phyloP scores from a whole-genome alignment of 2,888 invertebrate genomes.

The Scaptomyza parva region DNA sequence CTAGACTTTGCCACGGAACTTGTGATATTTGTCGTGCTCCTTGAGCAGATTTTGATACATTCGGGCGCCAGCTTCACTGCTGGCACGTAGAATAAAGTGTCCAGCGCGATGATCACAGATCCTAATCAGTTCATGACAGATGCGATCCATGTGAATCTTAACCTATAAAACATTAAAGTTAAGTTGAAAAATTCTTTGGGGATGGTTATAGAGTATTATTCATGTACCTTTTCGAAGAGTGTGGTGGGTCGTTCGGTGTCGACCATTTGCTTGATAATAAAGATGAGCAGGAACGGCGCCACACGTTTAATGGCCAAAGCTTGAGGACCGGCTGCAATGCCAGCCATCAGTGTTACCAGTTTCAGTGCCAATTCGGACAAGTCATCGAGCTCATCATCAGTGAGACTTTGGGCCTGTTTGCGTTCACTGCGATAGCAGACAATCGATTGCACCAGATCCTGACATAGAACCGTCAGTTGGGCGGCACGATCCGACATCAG shows the following conservation, averaged over 20 bases:
- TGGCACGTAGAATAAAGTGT: conserved; percentile 82
- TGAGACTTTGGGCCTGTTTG: conserved; percentile 72
- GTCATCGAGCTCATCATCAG: conserved; percentile 76
- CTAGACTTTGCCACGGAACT: conserved; percentile 84
- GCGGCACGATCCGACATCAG: conserved; percentile 82
- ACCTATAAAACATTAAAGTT: conserved; percentile 64
- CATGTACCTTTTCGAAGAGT: conserved; percentile 83
- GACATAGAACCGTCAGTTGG: conserved; percentile 80
- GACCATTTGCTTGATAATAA: conserved; percentile 82
- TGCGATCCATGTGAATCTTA: conserved; percentile 83
- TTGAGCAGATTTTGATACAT: conserved; percentile 82
- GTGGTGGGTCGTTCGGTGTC: conserved; percentile 82
- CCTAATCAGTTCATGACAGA: conserved; percentile 82
- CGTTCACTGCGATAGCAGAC: conserved; percentile 83
- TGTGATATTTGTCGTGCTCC: conserved; percentile 83
- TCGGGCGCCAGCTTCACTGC: conserved; percentile 83
- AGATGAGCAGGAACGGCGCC: conserved; percentile 83
- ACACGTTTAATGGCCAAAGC: conserved; percentile 81
- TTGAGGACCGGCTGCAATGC: conserved; percentile 67
- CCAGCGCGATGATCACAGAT: conserved; percentile 84
- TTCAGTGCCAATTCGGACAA: conserved; percentile 80
- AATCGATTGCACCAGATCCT: conserved; percentile 82
- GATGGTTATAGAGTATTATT: too few relatives aligned
- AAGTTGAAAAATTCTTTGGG: neutral
- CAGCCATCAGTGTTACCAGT: conserved; percentile 79